Conservation (phyloP, 2,113 vertebrate genomes). For the Pao palembangensis region DNA sequence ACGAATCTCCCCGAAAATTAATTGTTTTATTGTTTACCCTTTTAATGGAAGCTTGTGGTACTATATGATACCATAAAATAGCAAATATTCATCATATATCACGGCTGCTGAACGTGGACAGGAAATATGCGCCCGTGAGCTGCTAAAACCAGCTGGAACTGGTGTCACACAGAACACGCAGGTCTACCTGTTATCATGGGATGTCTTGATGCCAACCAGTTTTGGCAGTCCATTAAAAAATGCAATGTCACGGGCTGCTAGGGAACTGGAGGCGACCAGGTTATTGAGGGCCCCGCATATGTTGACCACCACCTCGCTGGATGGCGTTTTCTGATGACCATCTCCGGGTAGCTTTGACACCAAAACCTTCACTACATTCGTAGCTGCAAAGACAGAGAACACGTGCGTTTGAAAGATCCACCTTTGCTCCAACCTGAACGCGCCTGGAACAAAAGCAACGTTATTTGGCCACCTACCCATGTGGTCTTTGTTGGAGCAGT, state of each 20-base stretch:
- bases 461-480: slow-evolving; percentile 80
- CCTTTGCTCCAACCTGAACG: background rate
- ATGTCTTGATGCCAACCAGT: slow-evolving; percentile 88
- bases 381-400: slow-evolving; percentile 72
- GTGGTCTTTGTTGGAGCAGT: slow-evolving; percentile 84
- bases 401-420: background rate
- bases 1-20: no score
- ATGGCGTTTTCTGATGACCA: slow-evolving; percentile 75
- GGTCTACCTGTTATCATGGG: slow-evolving; percentile 82
- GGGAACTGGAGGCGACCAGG: slow-evolving; percentile 83
- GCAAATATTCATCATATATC: no score
- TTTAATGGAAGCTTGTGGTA: no score
- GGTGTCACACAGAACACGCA: background rate
- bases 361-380: slow-evolving; percentile 85
- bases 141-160: background rate
- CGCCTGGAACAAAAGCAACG: background rate
- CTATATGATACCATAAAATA: no score
- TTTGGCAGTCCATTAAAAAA: slow-evolving; percentile 90
- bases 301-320: slow-evolving; percentile 84
- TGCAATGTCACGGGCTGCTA: slow-evolving; percentile 87
- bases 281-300: slow-evolving; percentile 90
- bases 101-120: no score
- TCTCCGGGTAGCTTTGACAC: slow-evolving; percentile 86
- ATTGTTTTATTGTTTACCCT: no score
- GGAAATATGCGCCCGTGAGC: no score